Conservation (phyloP, 1,140 invertebrate species). For the Helicoverpa armigera region DNA sequence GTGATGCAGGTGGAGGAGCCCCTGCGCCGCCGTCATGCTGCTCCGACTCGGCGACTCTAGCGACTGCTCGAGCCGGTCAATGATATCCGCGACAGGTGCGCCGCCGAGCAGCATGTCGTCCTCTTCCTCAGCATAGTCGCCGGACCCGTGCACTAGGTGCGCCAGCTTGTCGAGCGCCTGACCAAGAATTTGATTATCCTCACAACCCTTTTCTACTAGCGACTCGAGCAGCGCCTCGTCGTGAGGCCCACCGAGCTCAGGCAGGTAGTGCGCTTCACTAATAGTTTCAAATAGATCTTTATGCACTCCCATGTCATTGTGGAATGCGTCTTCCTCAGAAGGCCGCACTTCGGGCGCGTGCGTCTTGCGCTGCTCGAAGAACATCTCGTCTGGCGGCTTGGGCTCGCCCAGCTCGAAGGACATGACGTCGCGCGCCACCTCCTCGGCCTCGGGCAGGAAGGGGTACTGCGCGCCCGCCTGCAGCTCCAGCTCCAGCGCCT, state of each 20-base stretch:
- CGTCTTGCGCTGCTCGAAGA: constrained; percentile 76
- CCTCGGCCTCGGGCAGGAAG: constrained; percentile 75
- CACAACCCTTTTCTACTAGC: constrained; percentile 87
- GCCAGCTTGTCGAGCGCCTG: constrained; percentile 82
- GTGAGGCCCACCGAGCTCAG: constrained; percentile 86
- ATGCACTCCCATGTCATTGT: constrained; percentile 73
- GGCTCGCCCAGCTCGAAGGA: constrained; percentile 80
- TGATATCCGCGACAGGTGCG: constrained; percentile 87
- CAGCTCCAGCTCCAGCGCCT: constrained; percentile 86
- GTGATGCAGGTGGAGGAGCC: constrained; percentile 80
- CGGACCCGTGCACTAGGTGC: constrained; percentile 76
- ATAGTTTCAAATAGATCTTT: constrained; percentile 86
- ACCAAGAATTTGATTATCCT: constrained; percentile 86
- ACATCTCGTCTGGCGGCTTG: constrained; percentile 74
- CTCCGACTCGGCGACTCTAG: constrained; percentile 82
- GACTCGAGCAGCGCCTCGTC: constrained; percentile 87
- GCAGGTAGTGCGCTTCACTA: constrained; percentile 82
- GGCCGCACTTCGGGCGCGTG: constrained; percentile 58
- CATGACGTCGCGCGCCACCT: constrained; percentile 80
- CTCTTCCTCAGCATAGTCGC: constrained; percentile 88
- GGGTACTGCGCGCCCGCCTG: constrained; percentile 76
- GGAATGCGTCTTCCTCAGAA: constrained; percentile 72
- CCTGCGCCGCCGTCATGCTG: constrained; percentile 82
- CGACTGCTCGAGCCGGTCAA: constrained; percentile 87
- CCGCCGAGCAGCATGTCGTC: constrained; percentile 86